A percentile compares a stretch with the other conserved stretches of the same genome.
Conservation (phyloP, 2,888 invertebrate genomes). For the Physocephala rufipes region DNA sequence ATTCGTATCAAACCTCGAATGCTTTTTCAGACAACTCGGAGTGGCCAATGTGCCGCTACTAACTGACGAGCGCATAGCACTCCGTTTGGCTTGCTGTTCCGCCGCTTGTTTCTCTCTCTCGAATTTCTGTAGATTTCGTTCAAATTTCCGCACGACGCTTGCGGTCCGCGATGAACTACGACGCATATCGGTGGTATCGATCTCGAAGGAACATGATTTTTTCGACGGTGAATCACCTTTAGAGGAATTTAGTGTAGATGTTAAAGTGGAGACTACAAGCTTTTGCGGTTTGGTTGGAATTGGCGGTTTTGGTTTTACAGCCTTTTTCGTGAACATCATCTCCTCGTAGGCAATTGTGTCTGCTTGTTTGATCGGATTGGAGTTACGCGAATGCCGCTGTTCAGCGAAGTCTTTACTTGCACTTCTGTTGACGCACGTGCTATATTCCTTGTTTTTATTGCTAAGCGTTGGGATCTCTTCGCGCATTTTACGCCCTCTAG, state of each 20-base stretch:
- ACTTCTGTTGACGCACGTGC: slow-evolving; percentile 62
- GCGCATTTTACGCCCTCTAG: slow-evolving; percentile 22
- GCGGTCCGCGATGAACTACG: slow-evolving; percentile 57
- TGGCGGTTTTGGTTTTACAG: slow-evolving; percentile 58
- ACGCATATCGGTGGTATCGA: slow-evolving; percentile 52
- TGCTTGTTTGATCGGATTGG: slow-evolving; percentile 51
- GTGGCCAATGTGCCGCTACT: slow-evolving; percentile 62
- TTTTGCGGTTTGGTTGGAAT: slow-evolving; percentile 61
- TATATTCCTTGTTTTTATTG: slow-evolving; percentile 64
- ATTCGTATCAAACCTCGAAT: slow-evolving; percentile 59
- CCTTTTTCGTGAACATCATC: slow-evolving; percentile 55
- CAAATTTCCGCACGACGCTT: slow-evolving; percentile 63
- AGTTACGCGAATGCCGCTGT: slow-evolving; percentile 59
- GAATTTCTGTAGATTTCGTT: slow-evolving; percentile 72
- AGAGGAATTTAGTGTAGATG: slow-evolving; percentile 48
- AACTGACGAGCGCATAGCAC: slow-evolving; percentile 61
- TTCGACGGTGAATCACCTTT: slow-evolving; percentile 44
- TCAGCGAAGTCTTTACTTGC: slow-evolving; percentile 65
- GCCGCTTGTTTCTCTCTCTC: slow-evolving; percentile 69
- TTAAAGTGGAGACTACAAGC: slow-evolving; percentile 55
- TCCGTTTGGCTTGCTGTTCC: slow-evolving; percentile 42
- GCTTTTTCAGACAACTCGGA: slow-evolving; percentile 62
- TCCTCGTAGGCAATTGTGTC: slow-evolving; percentile 48
- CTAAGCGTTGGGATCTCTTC: slow-evolving; percentile 64
- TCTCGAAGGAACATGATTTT: slow-evolving; percentile 58